Evolutionary conservation across 2,888 invertebrate species (phyloP), one percentile per base, ranked within the genome.

Genomic region (Noctua janthina): DNA sequence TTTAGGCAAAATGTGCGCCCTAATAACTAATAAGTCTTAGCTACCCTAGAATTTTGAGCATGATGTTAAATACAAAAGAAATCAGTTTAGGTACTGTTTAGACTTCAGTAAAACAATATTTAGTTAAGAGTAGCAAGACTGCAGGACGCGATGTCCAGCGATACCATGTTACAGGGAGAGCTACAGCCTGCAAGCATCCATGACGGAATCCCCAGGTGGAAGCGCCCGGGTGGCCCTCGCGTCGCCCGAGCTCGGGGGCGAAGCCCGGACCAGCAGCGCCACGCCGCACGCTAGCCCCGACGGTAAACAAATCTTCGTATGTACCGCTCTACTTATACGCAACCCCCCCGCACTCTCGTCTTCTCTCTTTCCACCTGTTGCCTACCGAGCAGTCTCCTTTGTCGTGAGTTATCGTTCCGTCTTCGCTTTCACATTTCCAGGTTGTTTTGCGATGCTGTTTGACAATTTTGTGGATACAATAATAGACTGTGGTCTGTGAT

Each of bases 171-270:
- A 67, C 94, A 97, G 97, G 92, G 97, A 97, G 91, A 97, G 97
- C 92, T 97, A 97, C 94, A 97, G 97, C 92, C 97, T 98, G 87
- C 97, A 98, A 86, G 96, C 97, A 86, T 97, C 97, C 59, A 97
- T 97, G 89, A 92, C 97, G 85, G 97, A 97, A 83, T 97, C 97
- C n/a, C 95, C 97, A 76, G 94, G 96, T 91, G 94, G 93, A 29
- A 83, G 70, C 75, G 86, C 92, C 62, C 96, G 97, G 79, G 98
- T 97, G 35, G 97, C 98, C 13, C 94, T 98, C 51, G 98, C 98
- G 11, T 98, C 98, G 0, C 98, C 89, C 20, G 89, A 88, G 98
- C 6, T 97, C 97, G 93, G 97, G 97, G 85, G 78, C 1, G 81
- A 43, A 5, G 92, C 88, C 74, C 93, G 94, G 70, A 95, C 97